Percentiles rank a stretch among this genome's conserved stretches.
Evolutionary conservation across 2,888 invertebrate genomes (phyloP).

Genomic region (Malacosoma neustria): DNA sequence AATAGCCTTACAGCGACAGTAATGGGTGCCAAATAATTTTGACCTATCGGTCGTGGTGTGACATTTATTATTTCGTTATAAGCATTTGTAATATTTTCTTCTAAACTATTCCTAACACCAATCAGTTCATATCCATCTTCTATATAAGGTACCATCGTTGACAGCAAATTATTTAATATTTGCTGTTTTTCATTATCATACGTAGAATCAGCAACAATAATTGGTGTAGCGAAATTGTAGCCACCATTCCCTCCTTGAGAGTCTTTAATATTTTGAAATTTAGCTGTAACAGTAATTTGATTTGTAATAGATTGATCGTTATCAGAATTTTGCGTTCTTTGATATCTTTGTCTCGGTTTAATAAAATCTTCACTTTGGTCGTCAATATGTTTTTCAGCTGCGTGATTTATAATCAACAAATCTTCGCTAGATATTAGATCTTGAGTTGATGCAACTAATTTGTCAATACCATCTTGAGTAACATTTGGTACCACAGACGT

Average conservation of each 20-base stretch:
- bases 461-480: conserved; percentile 49
- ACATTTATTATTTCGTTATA: conserved; percentile 45
- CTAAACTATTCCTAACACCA: conserved; percentile 41
- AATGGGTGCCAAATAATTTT: conserved; percentile 75
- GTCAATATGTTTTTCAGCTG: conserved; percentile 42
- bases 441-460: conserved; percentile 73
- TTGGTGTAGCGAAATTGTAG: conserved; percentile 57
- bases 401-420: conserved; percentile 76
- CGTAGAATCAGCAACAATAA: conserved; percentile 55
- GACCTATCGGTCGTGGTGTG: conserved; percentile 71
- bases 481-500: conserved; percentile 20
- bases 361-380: conserved; percentile 45
- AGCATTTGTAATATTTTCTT: conserved; percentile 25
- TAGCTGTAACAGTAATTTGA: conserved; percentile 46
- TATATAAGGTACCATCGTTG: conserved; percentile 61
- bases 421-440: conserved; percentile 78
- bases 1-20: conserved; percentile 74
- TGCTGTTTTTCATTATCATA: conserved; percentile 41
- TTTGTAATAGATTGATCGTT: conserved; percentile 24
- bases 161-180: conserved; percentile 51
- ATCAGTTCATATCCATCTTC: conserved; percentile 59
- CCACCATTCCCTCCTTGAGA: conserved; percentile 28
- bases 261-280: conserved; percentile 34
- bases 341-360: conserved; percentile 35
- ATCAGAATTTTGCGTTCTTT: conserved; percentile 22